Evolutionary conservation across 2,113 vertebrate species (phyloP), one percentile per base, ranked within the genome.

Genomic region (Speoplatyrhinus poulsoni): DNA sequence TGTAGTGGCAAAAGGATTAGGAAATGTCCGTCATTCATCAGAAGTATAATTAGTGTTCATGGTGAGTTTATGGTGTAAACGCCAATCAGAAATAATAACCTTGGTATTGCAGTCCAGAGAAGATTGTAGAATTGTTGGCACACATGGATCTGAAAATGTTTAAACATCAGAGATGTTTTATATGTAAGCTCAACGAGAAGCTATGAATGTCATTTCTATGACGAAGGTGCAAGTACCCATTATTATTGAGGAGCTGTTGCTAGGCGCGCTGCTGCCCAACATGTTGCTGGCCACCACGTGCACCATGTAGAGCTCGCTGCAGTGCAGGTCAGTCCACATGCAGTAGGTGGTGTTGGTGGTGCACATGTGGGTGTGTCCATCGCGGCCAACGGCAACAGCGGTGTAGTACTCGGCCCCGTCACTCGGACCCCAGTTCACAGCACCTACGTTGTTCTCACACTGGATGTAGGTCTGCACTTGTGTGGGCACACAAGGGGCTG

Each of bases 401-500:
- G 88, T 46, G 80, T 93, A 94, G 47, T 62, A 73, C 5, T 90
- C 85, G 0, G 92, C 86, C 0, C 91, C 89, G 0, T 91, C 88
- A 3, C 82, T 87, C 4, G 3, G 0, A 0, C 70, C 75, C 93
- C 93, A 94, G 74, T 77, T 88, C 64, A 92, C 87, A 0, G 84
- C 64, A 32, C 87, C 91, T 33, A 84, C 7, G 3, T 17, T 87
- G 81, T 88, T 10, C 70, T 92, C 89, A 36, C 93, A 94, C 9
- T 73, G 63, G 1, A 73, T 68, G 3, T 70, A 84, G 56, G 77
- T 85, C 50, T 84, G 12, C 1, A 93, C 70, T 1, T 85, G 4
- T 16, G 12, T 1, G 0, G 93, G 92, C 6, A 85, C 13, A 59
- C 93, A 94, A 5, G 92, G 92, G 12, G 78, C 93, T 94, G 69